phyloP scores from a whole-genome alignment of 2,888 invertebrate species.

The Stenolophus ochropezus region DNA sequence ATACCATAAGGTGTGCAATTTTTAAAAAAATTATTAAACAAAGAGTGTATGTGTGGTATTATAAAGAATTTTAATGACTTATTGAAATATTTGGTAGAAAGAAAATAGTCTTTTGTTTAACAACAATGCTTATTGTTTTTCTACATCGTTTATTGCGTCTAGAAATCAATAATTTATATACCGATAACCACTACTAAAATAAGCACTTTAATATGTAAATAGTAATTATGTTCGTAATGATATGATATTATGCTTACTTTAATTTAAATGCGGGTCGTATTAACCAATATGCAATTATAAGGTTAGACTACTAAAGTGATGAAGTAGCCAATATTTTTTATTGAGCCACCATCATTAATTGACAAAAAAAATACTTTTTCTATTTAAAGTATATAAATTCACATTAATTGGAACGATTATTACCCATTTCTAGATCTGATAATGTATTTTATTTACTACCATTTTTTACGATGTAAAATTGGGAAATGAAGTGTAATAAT shows the following conservation, averaged over 20 bases:
- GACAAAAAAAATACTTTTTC: too few relatives aligned
- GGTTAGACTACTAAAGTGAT: background rate
- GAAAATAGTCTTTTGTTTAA: background rate
- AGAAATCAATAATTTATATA: background rate
- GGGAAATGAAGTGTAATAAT: too few relatives aligned
- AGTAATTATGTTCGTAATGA: conserved; percentile 24
- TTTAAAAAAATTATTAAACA: background rate
- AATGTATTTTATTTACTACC: too few relatives aligned
- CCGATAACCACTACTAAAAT: background rate
- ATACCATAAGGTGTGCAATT: too few relatives aligned
- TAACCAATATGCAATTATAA: conserved; percentile 22
- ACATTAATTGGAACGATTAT: too few relatives aligned
- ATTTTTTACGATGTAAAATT: too few relatives aligned
- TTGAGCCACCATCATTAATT: too few relatives aligned
- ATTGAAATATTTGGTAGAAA: background rate
- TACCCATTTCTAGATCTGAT: too few relatives aligned
- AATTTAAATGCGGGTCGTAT: conserved; percentile 37
- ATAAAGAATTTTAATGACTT: background rate
- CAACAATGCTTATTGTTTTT: background rate
- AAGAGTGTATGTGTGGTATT: background rate
- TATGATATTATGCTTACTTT: conserved; percentile 22
- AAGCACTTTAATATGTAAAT: conserved; percentile 17
- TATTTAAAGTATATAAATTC: too few relatives aligned
- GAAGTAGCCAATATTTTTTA: background rate
- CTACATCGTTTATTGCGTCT: background rate